These are phyloP conservation scores for Augochlorella aurata DNA, from an alignment of 2,888 invertebrate species.

Conservation along the genomic window DNA sequence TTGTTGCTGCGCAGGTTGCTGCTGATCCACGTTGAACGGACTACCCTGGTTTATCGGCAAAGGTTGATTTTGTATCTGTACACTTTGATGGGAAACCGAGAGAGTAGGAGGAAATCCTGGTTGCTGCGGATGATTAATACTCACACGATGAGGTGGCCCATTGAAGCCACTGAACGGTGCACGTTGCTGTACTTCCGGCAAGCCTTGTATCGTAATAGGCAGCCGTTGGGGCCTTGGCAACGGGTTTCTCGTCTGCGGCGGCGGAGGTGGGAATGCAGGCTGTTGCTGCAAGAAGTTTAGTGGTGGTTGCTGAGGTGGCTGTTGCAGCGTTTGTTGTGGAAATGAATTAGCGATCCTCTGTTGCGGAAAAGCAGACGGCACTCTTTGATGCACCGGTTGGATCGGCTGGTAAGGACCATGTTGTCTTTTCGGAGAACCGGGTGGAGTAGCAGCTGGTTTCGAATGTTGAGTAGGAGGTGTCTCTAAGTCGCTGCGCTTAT, in stretches of 20 bases:
- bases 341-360: constrained; percentile 79
- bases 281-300: constrained; percentile 63
- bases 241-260: constrained; percentile 52
- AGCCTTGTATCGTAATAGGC: constrained; percentile 77
- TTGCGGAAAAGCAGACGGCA: constrained; percentile 79
- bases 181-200: constrained; percentile 78
- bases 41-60: constrained; percentile 50
- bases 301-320: constrained; percentile 61
- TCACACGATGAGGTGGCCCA: constrained; percentile 81
- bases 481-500: constrained; percentile 76
- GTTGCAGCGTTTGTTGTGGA: constrained; percentile 80
- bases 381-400: constrained; percentile 72
- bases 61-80: constrained; percentile 73
- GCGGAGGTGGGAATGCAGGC: constrained; percentile 48
- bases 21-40: constrained; percentile 62
- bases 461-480: constrained; percentile 78
- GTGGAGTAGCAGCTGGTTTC: constrained; percentile 63
- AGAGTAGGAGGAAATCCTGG: constrained; percentile 72
- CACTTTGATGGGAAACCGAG: constrained; percentile 75
- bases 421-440: constrained; percentile 78
- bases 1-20: constrained; percentile 46
- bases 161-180: constrained; percentile 74
- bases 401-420: constrained; percentile 78
- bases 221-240: constrained; percentile 72
- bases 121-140: constrained; percentile 75